Evolutionary conservation across 2,888 invertebrate genomes (phyloP).

Genomic region (Miltochrista miniata): DNA sequence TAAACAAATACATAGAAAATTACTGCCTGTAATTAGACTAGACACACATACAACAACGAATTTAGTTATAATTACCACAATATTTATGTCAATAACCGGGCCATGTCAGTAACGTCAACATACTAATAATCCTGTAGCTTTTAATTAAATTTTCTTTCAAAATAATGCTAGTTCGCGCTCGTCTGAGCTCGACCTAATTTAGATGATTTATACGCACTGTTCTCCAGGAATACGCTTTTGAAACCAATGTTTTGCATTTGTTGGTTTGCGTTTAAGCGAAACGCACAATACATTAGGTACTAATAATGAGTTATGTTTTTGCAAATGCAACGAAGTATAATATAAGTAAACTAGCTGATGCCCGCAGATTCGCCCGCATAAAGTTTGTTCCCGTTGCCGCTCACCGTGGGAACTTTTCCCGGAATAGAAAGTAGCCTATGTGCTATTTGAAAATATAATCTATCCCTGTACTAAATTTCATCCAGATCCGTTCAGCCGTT

Average conservation of each 20-base stretch:
- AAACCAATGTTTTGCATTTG: slow-evolving; percentile 42
- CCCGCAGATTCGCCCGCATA: too few species aligned
- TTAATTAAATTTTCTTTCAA: slow-evolving; percentile 32
- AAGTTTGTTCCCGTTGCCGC: too few species aligned
- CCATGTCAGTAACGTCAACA: slow-evolving; percentile 31
- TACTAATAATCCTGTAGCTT: slow-evolving; percentile 33
- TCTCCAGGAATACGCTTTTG: slow-evolving; percentile 51
- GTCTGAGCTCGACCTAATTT: slow-evolving; percentile 51
- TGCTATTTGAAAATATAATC: too few species aligned
- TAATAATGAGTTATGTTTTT: slow-evolving; percentile 3
- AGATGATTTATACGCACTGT: slow-evolving; percentile 48
- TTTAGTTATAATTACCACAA: slow-evolving; percentile 8
- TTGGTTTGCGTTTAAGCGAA: slow-evolving; percentile 24
- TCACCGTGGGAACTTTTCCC: too few species aligned
- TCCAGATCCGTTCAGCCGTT: too few species aligned
- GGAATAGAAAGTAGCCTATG: too few species aligned
- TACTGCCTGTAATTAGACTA: slow-evolving; percentile 15
- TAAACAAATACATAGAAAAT: neutral
- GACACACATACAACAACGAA: slow-evolving; percentile 1
- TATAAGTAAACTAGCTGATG: neutral
- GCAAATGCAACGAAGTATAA: neutral
- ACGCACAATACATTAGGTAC: slow-evolving; percentile 11
- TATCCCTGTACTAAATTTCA: too few species aligned
- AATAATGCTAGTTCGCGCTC: slow-evolving; percentile 13
- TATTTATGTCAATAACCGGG: slow-evolving; percentile 23